These are phyloP conservation scores for Percina caprodes DNA, from an alignment of 2,113 vertebrate genomes.

Conservation along the genomic window DNA sequence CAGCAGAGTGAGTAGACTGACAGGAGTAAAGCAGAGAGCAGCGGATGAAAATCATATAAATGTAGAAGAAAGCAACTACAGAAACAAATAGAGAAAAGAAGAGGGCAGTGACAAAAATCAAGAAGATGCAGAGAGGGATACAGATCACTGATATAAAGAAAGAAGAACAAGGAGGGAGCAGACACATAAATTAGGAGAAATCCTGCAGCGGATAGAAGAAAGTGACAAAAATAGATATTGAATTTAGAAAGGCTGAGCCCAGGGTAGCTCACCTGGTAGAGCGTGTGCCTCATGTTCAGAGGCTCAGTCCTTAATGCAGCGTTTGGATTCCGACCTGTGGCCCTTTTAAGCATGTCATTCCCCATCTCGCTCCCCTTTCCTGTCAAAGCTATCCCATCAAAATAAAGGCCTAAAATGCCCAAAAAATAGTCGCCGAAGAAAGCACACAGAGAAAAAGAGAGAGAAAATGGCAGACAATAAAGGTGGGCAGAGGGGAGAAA, in stretches of 20 bases:
- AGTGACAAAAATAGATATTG: not conserved
- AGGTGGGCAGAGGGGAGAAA: no score
- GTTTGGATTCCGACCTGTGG: no score
- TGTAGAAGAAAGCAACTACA: not conserved
- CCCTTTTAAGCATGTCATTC: no score
- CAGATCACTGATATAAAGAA: not conserved
- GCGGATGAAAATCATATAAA: not conserved
- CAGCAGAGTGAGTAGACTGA: not conserved
- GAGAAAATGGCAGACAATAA: no score
- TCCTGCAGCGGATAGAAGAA: constrained; percentile 4
- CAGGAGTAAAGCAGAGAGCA: not conserved
- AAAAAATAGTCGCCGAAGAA: no score
- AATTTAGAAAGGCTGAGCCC: not conserved
- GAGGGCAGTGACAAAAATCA: not conserved
- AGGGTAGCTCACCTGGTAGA: no score
- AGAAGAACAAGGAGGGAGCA: not conserved
- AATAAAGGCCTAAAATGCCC: no score
- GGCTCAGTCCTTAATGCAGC: no score
- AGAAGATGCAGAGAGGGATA: not conserved
- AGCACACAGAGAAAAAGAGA: no score
- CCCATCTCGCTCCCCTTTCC: no score
- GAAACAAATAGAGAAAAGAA: not conserved
- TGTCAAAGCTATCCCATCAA: no score
- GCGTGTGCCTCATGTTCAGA: no score
- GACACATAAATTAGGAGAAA: not conserved